These are phyloP conservation scores for Tridacna gigas DNA, from an alignment of 2,888 invertebrate genomes.

Conservation along the genomic window DNA sequence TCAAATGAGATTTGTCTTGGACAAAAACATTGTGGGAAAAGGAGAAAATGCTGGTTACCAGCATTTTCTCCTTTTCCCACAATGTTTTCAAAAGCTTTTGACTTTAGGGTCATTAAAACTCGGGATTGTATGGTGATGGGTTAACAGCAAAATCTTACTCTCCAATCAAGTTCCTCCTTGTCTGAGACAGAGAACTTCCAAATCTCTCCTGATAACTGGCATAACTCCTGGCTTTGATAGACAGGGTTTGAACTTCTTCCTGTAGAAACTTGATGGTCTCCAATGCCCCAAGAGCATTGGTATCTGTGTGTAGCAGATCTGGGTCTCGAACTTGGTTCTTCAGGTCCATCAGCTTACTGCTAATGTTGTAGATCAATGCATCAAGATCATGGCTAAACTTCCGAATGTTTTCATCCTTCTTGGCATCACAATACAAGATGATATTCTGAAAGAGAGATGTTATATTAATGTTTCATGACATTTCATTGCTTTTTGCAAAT, in stretches of 20 bases:
- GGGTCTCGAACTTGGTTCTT: constrained; percentile 83
- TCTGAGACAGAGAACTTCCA: constrained; percentile 81
- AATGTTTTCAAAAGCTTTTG: neutral
- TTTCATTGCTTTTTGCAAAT: too few relatives aligned
- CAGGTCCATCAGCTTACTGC: constrained; percentile 79
- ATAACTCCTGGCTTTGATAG: constrained; percentile 83
- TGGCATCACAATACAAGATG: constrained; percentile 84
- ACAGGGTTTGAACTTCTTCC: constrained; percentile 81
- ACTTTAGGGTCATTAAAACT: neutral
- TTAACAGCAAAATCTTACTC: constrained; percentile 63
- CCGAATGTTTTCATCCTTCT: constrained; percentile 84
- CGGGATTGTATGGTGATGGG: neutral
- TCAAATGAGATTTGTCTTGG: too few relatives aligned
- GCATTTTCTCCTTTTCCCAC: neutral
- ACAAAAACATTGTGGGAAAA: neutral
- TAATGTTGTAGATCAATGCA: constrained; percentile 80
- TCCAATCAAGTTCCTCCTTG: constrained; percentile 75
- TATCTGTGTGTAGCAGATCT: constrained; percentile 81
- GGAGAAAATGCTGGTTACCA: neutral
- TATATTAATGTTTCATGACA: neutral
- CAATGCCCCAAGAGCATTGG: constrained; percentile 81
- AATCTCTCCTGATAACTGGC: constrained; percentile 84
- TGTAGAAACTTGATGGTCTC: constrained; percentile 81
- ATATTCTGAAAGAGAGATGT: constrained; percentile 74
- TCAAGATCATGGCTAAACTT: constrained; percentile 84